Conservation (phyloP, 2,888 invertebrate species). For the Phorcus lineatus region DNA sequence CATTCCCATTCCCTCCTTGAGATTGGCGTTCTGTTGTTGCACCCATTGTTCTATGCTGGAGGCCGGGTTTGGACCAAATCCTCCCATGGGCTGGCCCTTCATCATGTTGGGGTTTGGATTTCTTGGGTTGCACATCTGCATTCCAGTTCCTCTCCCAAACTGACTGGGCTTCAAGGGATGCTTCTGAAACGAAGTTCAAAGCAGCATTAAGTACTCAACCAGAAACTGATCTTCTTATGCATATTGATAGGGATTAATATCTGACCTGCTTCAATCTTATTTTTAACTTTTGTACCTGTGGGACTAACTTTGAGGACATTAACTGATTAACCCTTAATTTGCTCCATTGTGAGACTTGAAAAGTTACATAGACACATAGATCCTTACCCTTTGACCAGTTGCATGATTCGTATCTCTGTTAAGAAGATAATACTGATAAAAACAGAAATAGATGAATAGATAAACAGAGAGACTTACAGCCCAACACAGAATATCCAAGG, state of each 20-base stretch:
- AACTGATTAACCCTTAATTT: no score
- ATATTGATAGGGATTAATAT: background rate
- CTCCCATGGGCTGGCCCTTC: conserved; percentile 50
- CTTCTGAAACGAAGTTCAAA: conserved; percentile 80
- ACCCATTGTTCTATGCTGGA: conserved; percentile 71
- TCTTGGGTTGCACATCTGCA: conserved; percentile 30
- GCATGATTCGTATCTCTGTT: no score
- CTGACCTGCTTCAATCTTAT: background rate
- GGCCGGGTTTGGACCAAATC: conserved; percentile 52
- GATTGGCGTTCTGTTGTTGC: conserved; percentile 71
- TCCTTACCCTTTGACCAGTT: no score
- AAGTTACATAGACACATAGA: no score
- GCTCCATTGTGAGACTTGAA: no score
- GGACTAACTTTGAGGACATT: no score
- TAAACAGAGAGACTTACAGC: no score
- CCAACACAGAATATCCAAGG: no score
- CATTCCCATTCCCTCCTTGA: conserved; percentile 62
- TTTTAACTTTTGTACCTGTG: no score
- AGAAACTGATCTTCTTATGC: background rate
- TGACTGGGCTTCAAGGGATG: conserved; percentile 89
- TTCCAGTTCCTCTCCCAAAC: conserved; percentile 38
- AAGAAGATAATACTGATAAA: no score
- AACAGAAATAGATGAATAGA: no score
- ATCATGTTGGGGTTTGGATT: conserved; percentile 48
- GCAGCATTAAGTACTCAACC: background rate